Conservation (phyloP, 2,888 invertebrate species). For the Tachina fera region DNA sequence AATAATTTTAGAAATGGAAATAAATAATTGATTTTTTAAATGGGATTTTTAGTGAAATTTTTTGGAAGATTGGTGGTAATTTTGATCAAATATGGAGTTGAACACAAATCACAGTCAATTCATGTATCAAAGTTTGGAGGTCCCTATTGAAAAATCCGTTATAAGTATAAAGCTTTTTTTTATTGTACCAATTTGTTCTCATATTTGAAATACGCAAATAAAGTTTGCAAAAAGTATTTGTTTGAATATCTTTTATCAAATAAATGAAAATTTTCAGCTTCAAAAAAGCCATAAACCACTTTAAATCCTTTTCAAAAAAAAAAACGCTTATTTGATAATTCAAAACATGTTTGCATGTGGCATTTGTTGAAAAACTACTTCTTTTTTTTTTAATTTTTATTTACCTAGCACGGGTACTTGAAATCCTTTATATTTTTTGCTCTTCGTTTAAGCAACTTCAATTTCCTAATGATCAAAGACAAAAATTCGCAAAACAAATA, state of each 20-base stretch:
- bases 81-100: too few relatives aligned
- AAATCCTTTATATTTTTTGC: constrained; percentile 54
- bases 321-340: constrained; percentile 71
- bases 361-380: constrained; percentile 63
- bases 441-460: constrained; percentile 42
- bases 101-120: too few relatives aligned
- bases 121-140: too few relatives aligned
- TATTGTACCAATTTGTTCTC: too few relatives aligned
- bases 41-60: too few relatives aligned
- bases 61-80: too few relatives aligned
- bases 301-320: constrained; percentile 24
- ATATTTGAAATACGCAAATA: background rate
- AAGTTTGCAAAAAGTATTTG: background rate
- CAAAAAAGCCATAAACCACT: constrained; percentile 37
- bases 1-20: too few relatives aligned
- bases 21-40: too few relatives aligned
- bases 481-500: constrained; percentile 73
- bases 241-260: constrained; percentile 12
- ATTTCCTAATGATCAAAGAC: constrained; percentile 77
- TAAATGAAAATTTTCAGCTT: background rate
- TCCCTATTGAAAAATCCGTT: too few relatives aligned
- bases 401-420: constrained; percentile 69
- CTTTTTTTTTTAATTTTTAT: constrained; percentile 48
- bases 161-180: too few relatives aligned
- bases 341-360: constrained; percentile 77